These are phyloP conservation scores for Rousettus madagascariensis DNA, from an alignment of 2,797 vertebrate genomes.

Conservation along the genomic window DNA sequence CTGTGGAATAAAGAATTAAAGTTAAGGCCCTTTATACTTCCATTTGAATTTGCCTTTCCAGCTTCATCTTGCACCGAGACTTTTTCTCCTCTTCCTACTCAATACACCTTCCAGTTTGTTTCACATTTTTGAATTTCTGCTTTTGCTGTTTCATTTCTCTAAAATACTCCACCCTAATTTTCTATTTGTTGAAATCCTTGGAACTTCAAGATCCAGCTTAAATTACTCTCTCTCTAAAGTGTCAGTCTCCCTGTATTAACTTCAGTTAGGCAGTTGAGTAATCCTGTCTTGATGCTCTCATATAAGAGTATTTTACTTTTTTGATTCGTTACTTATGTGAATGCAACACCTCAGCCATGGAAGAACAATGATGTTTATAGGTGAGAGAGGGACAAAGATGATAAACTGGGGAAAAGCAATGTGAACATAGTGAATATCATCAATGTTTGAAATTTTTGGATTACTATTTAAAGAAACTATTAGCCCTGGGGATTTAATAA, in stretches of 20 bases:
- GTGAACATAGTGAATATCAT: not conserved
- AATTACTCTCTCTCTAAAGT: not conserved
- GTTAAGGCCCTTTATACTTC: not conserved
- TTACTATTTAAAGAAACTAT: not conserved
- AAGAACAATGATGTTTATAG: not conserved
- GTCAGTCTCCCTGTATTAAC: not conserved
- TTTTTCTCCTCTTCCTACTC: not conserved
- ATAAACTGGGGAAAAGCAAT: not conserved
- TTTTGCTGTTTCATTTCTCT: constrained; percentile 23
- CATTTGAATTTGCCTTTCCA: not conserved
- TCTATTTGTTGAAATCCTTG: not conserved
- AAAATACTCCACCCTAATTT: not conserved
- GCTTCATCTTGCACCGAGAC: not conserved
- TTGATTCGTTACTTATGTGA: not conserved
- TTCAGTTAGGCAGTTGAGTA: not conserved
- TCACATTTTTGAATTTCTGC: not conserved
- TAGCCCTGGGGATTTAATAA: not conserved
- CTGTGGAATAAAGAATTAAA: not conserved
- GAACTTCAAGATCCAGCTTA: not conserved
- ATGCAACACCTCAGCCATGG: not conserved
- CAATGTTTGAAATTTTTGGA: not conserved
- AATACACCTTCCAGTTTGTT: not conserved
- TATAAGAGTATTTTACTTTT: not conserved
- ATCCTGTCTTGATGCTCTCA: not conserved
- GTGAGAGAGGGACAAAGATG: not conserved